Evolutionary conservation across 2,113 vertebrate species (phyloP).

Genomic region (Oncorhynchus keta): DNA sequence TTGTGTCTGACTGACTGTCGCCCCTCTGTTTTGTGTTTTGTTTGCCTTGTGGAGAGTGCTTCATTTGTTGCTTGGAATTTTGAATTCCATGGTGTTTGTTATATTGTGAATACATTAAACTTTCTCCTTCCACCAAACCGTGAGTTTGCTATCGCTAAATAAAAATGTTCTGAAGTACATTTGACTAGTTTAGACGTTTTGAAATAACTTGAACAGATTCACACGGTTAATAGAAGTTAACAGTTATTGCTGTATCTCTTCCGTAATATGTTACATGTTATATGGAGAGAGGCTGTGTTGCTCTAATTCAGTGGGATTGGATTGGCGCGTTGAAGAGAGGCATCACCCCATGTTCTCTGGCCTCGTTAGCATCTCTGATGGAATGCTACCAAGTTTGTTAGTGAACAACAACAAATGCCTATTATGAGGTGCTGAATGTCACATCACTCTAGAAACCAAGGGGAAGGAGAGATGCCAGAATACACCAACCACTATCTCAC

Average conservation of each 20-base stretch:
- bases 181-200: too few species aligned
- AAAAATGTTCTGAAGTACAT: too few species aligned
- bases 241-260: neutral
- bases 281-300: neutral
- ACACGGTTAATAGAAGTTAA: too few species aligned
- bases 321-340: neutral
- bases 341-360: conserved; percentile 3
- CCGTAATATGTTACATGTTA: neutral
- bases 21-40: conserved; percentile 13
- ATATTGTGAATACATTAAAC: conserved; percentile 74
- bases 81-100: conserved; percentile 64
- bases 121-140: conserved; percentile 12
- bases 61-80: conserved; percentile 54
- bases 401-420: conserved; percentile 27
- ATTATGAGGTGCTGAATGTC: conserved; percentile 16
- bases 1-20: conserved; percentile 5
- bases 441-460: conserved; percentile 1
- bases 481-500: neutral
- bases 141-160: neutral
- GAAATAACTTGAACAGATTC: too few species aligned
- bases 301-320: neutral
- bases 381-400: conserved; percentile 26
- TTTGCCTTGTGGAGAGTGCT: conserved; percentile 26
- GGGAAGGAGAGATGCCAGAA: conserved; percentile 3
- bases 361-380: neutral